Conservation (phyloP, 1,140 invertebrate genomes). For the Formica exsecta region DNA sequence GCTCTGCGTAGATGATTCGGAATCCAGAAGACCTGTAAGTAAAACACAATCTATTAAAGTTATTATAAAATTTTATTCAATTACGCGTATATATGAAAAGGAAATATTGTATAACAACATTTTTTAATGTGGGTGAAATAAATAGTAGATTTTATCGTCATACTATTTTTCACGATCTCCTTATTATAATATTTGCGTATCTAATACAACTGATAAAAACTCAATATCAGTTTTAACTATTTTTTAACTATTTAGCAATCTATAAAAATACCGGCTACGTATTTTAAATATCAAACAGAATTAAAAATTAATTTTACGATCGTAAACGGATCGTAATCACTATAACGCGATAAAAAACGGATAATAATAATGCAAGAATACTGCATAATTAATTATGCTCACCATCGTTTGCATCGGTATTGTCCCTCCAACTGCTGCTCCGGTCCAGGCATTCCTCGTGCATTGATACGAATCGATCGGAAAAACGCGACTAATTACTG, state of each 20-base stretch:
- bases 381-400: constrained; percentile 7
- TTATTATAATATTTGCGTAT: not conserved
- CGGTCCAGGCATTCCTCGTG: not conserved
- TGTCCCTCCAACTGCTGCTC: constrained; percentile 11
- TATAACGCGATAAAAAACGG: not conserved
- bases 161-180: not conserved
- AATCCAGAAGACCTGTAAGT: not conserved
- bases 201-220: not conserved
- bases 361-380: constrained; percentile 31
- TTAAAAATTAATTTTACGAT: constrained; percentile 1
- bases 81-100: not conserved
- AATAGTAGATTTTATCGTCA: not conserved
- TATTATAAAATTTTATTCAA: not conserved
- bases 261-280: not conserved
- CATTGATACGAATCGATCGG: not conserved
- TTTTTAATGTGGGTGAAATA: not conserved
- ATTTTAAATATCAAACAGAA: not conserved
- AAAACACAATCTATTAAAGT: not conserved
- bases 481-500: constrained; percentile 37
- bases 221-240: constrained; percentile 4
- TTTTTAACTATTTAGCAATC: not conserved
- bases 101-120: not conserved
- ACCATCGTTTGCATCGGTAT: not conserved
- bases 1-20: not conserved
- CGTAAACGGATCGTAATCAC: not conserved